A percentile compares a stretch with the other conserved stretches of the same genome.
Conservation (phyloP, 2,113 vertebrate species). For the Microtus montanus region DNA sequence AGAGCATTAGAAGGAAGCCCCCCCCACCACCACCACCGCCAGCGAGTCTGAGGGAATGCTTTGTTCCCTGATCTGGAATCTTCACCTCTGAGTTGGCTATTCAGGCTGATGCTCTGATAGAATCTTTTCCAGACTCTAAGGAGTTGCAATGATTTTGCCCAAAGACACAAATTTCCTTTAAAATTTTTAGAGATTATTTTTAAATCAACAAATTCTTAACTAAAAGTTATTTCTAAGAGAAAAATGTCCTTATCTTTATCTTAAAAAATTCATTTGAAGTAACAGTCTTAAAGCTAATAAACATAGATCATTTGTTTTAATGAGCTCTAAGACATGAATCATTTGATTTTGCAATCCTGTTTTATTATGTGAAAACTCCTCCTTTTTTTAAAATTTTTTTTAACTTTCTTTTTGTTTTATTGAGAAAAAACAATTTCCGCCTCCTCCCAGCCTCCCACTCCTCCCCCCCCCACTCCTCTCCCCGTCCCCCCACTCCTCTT, state of each 20-base stretch:
- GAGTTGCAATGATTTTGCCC: neutral
- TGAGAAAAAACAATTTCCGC: too few species aligned
- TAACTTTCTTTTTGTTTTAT: too few species aligned
- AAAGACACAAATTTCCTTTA: slow-evolving; percentile 16
- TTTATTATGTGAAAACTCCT: neutral
- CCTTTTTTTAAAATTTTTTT: neutral
- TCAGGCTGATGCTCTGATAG: slow-evolving; percentile 10
- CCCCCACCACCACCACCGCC: neutral
- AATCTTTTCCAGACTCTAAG: neutral
- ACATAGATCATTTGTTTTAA: neutral
- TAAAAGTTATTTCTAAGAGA: neutral
- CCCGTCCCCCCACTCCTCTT: too few species aligned
- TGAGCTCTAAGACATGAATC: neutral
- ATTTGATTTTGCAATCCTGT: neutral
- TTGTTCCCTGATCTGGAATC: slow-evolving; percentile 30
- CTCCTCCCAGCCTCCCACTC: too few species aligned
- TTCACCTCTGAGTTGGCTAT: slow-evolving; percentile 19
- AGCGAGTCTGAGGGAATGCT: neutral
- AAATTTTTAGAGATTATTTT: neutral
- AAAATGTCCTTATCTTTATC: neutral
- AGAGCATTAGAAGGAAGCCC: neutral
- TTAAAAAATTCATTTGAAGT: neutral
- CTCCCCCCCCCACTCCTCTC: too few species aligned
- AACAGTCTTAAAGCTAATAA: neutral
- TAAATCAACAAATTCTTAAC: slow-evolving; percentile 26